Conservation (phyloP, 2,888 invertebrate genomes). For the Pseudanteris insignis region DNA sequence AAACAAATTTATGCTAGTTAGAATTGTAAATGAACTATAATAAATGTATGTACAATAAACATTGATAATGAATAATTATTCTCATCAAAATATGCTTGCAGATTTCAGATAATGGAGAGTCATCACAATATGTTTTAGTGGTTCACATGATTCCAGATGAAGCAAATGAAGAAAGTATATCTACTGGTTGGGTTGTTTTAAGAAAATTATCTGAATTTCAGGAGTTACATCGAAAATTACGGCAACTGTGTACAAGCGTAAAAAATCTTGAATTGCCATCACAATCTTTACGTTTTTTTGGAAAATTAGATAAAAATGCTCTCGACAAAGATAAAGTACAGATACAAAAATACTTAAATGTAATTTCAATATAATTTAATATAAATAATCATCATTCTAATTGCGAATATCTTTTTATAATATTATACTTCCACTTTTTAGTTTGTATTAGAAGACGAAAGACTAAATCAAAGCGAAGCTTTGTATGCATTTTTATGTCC, state of each 20-base stretch:
- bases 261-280: slow-evolving; percentile 86
- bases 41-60: no score
- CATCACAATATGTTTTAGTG: slow-evolving; percentile 80
- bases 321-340: slow-evolving; percentile 84
- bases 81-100: no score
- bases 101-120: slow-evolving; percentile 74
- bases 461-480: slow-evolving; percentile 87
- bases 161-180: slow-evolving; percentile 70
- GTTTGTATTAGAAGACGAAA: slow-evolving; percentile 88
- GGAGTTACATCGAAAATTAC: slow-evolving; percentile 83
- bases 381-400: slow-evolving; percentile 12
- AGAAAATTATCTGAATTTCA: slow-evolving; percentile 74
- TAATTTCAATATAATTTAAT: no score
- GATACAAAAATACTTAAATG: slow-evolving; percentile 87
- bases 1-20: no score
- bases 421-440: no score
- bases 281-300: slow-evolving; percentile 83
- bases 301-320: slow-evolving; percentile 82
- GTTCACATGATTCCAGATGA: slow-evolving; percentile 79
- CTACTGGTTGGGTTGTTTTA: slow-evolving; percentile 76
- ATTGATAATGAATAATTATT: no score
- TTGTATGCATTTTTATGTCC: slow-evolving; percentile 92
- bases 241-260: slow-evolving; percentile 82
- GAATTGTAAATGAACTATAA: no score
- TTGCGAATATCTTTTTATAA: no score